Base-by-base conservation (phyloP, 2,888 invertebrate species). In the Plusia festucae region DNA sequence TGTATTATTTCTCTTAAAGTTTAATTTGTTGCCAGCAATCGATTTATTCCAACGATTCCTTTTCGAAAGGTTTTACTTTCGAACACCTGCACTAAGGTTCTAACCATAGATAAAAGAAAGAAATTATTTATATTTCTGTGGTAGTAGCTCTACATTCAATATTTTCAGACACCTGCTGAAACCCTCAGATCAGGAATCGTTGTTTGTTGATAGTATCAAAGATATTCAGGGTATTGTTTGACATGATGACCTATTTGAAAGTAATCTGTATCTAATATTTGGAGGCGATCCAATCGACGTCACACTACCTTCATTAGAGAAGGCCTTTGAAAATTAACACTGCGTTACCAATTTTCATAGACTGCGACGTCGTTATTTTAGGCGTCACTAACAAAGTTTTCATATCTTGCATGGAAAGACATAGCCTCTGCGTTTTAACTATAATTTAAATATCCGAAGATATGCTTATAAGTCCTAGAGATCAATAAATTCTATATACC, bases 211-310 rank as follows among this genome's bases (percentile, higher is more conserved):
- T 46, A 60, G 51, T 77, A 61, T 63, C 55, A 52, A 30, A 15
- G 58, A 53, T 65, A 63, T 73, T 59, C 68, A 61, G 30, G 59
- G 53, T 76, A 76, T 78, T 73, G 74, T 69, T 65, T 81, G 71
- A 74, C 73, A 68, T 58, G 61, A 68, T 69, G 59, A 62, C 73
- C 75, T 76, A 76, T 73, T 78, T 75, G 59, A 74, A 77, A 71
- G 69, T 75, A 73, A 74, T 78, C 62, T 77, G 75, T 74, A 67
- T 70, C 61, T 73, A 73, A 60, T 58, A 55, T 63, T 83, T 86
- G 86, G 86, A 84, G 63, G 11, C 49, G 46, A n/a, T 83, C 85
- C 85, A 85, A 83, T 16, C 40, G 49, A 75, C 72, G 80, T 79
- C 70, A 77, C 68, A 46, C 46, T 65, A 63, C 65, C 68, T 81